A percentile compares a stretch with the other conserved stretches of the same genome.
These are phyloP conservation scores for Idaea biselata DNA, from an alignment of 2,888 invertebrate genomes.

Conservation along the genomic window DNA sequence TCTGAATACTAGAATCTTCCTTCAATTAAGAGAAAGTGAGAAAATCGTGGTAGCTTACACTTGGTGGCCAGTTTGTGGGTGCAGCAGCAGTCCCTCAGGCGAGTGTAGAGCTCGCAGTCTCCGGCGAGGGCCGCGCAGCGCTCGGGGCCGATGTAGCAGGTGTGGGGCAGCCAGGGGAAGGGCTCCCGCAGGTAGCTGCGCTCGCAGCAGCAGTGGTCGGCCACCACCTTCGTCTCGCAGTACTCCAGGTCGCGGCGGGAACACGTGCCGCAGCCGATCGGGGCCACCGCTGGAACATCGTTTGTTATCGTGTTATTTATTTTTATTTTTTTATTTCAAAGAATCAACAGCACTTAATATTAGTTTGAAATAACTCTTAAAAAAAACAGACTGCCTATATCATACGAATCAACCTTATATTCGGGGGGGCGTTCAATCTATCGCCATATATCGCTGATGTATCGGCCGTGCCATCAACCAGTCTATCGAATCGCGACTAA, in stretches of 20 bases:
- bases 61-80: constrained; percentile 78
- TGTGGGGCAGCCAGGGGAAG: constrained; percentile 85
- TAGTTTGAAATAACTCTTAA: too few relatives aligned
- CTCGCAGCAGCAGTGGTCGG: constrained; percentile 77
- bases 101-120: constrained; percentile 83
- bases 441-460: too few relatives aligned
- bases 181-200: constrained; percentile 82
- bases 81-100: constrained; percentile 85
- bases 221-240: constrained; percentile 81
- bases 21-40: not conserved
- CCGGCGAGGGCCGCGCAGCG: constrained; percentile 81
- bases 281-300: constrained; percentile 44
- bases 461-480: too few relatives aligned
- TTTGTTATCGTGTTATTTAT: too few relatives aligned
- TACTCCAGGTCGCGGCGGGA: constrained; percentile 81
- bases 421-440: too few relatives aligned
- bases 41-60: constrained; percentile 80
- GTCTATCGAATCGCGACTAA: too few relatives aligned
- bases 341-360: too few relatives aligned
- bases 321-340: too few relatives aligned
- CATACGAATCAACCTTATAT: too few relatives aligned
- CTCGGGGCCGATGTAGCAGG: constrained; percentile 82
- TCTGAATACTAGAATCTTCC: too few relatives aligned
- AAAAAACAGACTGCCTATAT: too few relatives aligned
- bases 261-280: constrained; percentile 82